A percentile compares a stretch with the other conserved stretches of the same genome.
Evolutionary conservation across 2,888 invertebrate genomes (phyloP).

Genomic region (Acleris literana): DNA sequence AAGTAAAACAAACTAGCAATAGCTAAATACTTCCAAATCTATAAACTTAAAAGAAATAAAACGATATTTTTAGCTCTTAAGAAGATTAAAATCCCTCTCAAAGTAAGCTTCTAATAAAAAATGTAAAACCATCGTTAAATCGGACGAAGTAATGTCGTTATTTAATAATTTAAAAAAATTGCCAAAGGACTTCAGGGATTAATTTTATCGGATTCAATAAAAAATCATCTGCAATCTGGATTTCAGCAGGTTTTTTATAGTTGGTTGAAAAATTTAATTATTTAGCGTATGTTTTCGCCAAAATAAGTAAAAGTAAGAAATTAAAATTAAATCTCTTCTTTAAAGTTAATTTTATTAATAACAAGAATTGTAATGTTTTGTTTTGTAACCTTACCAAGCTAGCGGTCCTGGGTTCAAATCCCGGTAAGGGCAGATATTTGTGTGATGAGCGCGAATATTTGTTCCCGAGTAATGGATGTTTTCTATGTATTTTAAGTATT

Average conservation of each 20-base stretch:
- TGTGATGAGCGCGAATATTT: too few species aligned
- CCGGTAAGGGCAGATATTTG: too few species aligned
- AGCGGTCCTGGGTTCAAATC: too few species aligned
- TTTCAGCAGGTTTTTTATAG: background rate
- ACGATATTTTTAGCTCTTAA: background rate
- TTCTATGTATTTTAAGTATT: too few species aligned
- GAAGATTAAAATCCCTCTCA: background rate
- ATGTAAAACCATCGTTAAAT: constrained; percentile 11
- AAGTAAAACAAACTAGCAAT: constrained; percentile 6
- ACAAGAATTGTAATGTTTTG: too few species aligned
- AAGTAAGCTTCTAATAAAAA: background rate
- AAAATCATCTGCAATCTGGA: background rate
- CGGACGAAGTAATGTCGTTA: constrained; percentile 16
- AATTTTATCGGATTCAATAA: background rate
- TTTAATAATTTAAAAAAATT: constrained; percentile 18
- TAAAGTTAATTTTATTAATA: too few species aligned
- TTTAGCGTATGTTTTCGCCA: too few species aligned
- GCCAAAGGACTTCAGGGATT: constrained; percentile 9
- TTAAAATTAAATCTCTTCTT: too few species aligned
- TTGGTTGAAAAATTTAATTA: background rate
- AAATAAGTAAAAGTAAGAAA: too few species aligned
- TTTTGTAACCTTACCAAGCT: too few species aligned
- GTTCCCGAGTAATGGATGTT: too few species aligned
- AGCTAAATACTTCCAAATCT: background rate
- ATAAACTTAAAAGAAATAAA: background rate